Evolutionary conservation across 1,140 invertebrate genomes (phyloP), one percentile per base, ranked within the genome.

Genomic region (Calosoma granatense): DNA sequence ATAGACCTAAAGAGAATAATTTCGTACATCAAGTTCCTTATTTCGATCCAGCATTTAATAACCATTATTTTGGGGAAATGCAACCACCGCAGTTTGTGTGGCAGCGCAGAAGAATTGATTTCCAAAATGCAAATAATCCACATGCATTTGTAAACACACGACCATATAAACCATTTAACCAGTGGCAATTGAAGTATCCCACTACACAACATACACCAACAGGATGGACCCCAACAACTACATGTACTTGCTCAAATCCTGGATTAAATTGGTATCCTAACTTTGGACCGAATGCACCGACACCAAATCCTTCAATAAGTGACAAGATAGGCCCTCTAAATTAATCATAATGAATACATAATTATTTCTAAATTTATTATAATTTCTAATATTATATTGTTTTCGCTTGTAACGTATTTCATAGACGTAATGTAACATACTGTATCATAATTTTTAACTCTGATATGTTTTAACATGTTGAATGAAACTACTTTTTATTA

Each of bases 21-120:
- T 22, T 22, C 17, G 4, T 19, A 1, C 15, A 26, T 22, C 51
- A 52, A 12, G 15, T 57, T 11, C 56, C 56, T 19, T 53, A 53
- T 53, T 23, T 57, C 12, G 22, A 56, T 22, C 20, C 20, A 39
- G 20, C 51, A 12, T 53, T 53, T 57, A 51, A 57, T 57, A 57
- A 53, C 6, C 20, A 53, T 41, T 20, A 20, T 54, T 57, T 41
- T 22, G 56, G 56, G 20, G 56, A 57, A 47, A 47, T 4, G 4
- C 41, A 6, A 17, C 17, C 41, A 17, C 41, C 41, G 17, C 41
- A 47, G 3, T 47, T 47, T 47, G 41, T 47, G 9, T 47, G 41
- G 41, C 17, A 47, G 3, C 6, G 41, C 6, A 6, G 41, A 47
- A 47, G 41, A 17, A 47, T 12, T 47, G 17, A 17, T 11, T 47